Evolutionary conservation across 2,888 invertebrate species (phyloP).

Genomic region (Chrysolina americana): DNA sequence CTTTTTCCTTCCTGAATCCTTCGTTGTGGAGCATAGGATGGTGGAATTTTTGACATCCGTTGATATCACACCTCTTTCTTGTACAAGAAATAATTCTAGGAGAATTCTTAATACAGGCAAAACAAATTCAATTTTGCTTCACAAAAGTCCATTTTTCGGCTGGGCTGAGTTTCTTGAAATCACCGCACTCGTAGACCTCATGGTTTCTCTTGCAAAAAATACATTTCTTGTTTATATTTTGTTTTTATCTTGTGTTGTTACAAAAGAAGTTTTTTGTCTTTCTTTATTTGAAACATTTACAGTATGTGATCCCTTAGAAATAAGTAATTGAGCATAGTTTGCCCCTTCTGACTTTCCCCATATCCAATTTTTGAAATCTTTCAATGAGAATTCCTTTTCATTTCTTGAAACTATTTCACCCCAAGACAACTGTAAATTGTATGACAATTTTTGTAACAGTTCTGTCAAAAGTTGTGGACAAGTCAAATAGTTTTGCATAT

Average conservation of each 20-base stretch:
- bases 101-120: too few relatives aligned
- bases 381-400: conserved; percentile 1
- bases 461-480: conserved; percentile 7
- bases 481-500: background rate
- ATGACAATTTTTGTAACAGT: background rate
- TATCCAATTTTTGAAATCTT: conserved; percentile 6
- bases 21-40: too few relatives aligned
- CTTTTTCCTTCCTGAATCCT: too few relatives aligned
- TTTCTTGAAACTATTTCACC: conserved; percentile 4
- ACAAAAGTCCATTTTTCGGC: background rate
- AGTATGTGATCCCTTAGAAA: background rate
- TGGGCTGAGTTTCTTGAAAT: background rate
- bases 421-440: conserved; percentile 4
- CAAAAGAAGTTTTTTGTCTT: background rate
- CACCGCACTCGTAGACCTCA: background rate
- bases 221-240: background rate
- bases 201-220: background rate
- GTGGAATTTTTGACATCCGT: too few relatives aligned
- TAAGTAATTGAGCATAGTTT: background rate
- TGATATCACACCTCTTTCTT: too few relatives aligned
- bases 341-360: conserved; percentile 4
- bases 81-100: too few relatives aligned
- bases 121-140: background rate
- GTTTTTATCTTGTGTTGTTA: background rate
- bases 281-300: background rate